Conservation (phyloP, 2,113 vertebrate genomes). For the Oreochromis aureus region DNA sequence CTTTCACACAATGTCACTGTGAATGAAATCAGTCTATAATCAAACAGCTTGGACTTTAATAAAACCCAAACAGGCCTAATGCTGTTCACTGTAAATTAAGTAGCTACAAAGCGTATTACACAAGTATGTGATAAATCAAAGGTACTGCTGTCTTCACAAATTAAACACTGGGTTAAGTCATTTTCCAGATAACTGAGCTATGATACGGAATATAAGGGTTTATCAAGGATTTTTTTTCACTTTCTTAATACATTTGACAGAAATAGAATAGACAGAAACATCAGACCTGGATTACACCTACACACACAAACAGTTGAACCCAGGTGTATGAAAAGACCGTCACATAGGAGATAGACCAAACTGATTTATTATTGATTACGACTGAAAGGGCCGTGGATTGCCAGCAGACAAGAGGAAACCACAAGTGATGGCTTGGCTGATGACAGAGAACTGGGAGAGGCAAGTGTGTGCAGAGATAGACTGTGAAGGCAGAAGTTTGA, state of each 20-base stretch:
- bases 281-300: background rate
- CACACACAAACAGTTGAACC: background rate
- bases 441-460: background rate
- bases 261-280: background rate
- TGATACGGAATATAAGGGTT: background rate
- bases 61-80: background rate
- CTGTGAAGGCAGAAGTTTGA: background rate
- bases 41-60: rapidly evolving
- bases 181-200: background rate
- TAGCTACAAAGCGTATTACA: background rate
- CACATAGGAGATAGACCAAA: rapidly evolving
- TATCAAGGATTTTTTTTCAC: background rate
- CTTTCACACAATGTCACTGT: background rate
- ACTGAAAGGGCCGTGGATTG: background rate
- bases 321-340: background rate
- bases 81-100: background rate
- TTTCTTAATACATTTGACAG: background rate
- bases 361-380: background rate
- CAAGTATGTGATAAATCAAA: background rate
- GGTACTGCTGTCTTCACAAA: background rate
- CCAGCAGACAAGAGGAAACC: background rate
- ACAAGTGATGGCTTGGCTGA: background rate
- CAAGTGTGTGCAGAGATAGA: background rate
- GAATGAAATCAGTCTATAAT: background rate
- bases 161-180: background rate